A percentile compares a stretch with the other conserved stretches of the same genome.
These are phyloP conservation scores for Natrix natrix DNA, from an alignment of 2,797 vertebrate genomes.

Conservation along the genomic window DNA sequence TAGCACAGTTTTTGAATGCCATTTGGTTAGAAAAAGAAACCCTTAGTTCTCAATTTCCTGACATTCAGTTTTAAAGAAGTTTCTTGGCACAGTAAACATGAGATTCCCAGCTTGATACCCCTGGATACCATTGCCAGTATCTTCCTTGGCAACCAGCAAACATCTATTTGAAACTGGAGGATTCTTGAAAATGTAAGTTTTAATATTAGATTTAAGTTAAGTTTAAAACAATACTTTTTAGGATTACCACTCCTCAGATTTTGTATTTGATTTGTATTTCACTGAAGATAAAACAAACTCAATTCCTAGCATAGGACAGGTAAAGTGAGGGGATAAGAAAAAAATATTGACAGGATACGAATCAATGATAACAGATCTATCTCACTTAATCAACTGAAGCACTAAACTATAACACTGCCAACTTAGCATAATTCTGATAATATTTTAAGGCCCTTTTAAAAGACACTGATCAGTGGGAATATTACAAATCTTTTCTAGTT, in stretches of 20 bases:
- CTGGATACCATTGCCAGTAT: background rate
- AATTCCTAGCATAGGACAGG: background rate
- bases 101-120: background rate
- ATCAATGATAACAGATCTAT: background rate
- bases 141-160: background rate
- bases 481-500: background rate
- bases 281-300: background rate
- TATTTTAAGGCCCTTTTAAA: background rate
- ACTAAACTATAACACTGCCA: background rate
- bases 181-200: background rate
- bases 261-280: background rate
- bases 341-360: background rate
- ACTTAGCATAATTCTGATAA: background rate
- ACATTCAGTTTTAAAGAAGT: background rate
- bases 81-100: background rate
- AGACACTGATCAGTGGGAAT: background rate
- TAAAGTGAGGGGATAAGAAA: background rate
- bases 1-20: background rate
- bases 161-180: background rate
- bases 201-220: too few relatives aligned
- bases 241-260: background rate
- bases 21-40: background rate
- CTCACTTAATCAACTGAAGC: background rate
- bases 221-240: background rate
- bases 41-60: background rate